These are phyloP conservation scores for Pagrus major DNA, from an alignment of 2,113 vertebrate genomes.

Conservation along the genomic window DNA sequence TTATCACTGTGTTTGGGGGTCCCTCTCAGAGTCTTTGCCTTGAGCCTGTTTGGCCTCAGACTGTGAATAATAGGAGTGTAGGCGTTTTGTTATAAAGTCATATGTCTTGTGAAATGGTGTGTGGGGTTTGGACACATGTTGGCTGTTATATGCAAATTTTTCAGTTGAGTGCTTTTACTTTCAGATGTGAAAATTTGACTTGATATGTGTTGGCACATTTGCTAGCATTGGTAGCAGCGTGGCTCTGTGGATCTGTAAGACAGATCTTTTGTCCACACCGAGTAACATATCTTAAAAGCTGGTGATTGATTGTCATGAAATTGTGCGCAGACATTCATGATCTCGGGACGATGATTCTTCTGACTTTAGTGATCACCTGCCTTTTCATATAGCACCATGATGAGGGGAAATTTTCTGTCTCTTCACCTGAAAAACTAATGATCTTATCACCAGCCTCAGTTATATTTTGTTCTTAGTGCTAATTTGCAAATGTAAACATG, in stretches of 20 bases:
- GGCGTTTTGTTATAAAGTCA: conserved; percentile 32
- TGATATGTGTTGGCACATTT: neutral
- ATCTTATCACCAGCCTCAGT: too few relatives aligned
- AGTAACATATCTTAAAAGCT: neutral
- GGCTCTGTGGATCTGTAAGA: neutral
- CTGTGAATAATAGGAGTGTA: conserved; percentile 44
- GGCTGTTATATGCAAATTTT: conserved; percentile 5
- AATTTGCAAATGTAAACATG: too few relatives aligned
- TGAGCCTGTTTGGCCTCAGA: conserved; percentile 17
- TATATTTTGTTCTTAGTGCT: too few relatives aligned
- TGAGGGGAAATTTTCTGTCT: neutral
- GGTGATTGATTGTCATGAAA: neutral
- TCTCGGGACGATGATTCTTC: neutral
- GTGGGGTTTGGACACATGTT: conserved; percentile 18
- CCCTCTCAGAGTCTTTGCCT: conserved; percentile 22
- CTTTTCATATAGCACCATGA: neutral
- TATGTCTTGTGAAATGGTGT: conserved; percentile 13
- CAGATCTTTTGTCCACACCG: neutral
- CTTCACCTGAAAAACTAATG: neutral
- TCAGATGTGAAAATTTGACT: neutral
- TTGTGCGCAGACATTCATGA: neutral
- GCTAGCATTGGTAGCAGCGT: neutral
- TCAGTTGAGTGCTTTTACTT: neutral
- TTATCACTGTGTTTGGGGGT: neutral
- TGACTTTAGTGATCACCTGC: neutral